These are phyloP conservation scores for Ranitomeya variabilis DNA, from an alignment of 2,113 vertebrate genomes.

Conservation along the genomic window DNA sequence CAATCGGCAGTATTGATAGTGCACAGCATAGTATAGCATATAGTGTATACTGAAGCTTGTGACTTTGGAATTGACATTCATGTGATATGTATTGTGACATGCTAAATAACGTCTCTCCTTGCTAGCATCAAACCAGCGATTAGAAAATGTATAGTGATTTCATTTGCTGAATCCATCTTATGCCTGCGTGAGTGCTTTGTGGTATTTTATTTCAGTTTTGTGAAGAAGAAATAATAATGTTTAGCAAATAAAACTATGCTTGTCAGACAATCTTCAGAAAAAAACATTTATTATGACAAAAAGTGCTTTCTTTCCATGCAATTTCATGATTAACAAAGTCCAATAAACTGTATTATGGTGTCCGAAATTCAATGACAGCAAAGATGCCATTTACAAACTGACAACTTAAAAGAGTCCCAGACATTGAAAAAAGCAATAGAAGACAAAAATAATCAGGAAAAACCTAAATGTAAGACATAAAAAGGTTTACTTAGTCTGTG, in stretches of 20 bases:
- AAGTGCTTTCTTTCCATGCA: conserved; percentile 14
- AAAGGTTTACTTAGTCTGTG: not conserved
- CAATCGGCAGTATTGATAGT: too few relatives aligned
- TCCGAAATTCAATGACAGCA: conserved; percentile 22
- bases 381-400: conserved; percentile 6
- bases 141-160: conserved; percentile 38
- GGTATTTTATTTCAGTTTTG: conserved; percentile 20
- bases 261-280: conserved; percentile 40
- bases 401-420: conserved; percentile 14
- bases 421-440: not conserved
- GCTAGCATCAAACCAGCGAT: conserved; percentile 29
- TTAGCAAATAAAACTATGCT: not conserved
- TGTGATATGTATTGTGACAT: conserved; percentile 41
- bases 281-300: conserved; percentile 41
- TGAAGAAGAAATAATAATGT: conserved; percentile 35
- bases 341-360: conserved; percentile 38
- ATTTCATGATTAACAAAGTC: conserved; percentile 33
- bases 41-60: not conserved
- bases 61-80: conserved; percentile 51
- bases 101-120: conserved; percentile 19
- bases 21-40: not conserved
- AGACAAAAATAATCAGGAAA: not conserved
- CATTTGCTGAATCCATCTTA: not conserved
- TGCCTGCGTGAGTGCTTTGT: conserved; percentile 31
- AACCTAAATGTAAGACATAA: not conserved